These are phyloP conservation scores for Heterohyrax brucei DNA, from an alignment of 2,797 vertebrate species.

Conservation along the genomic window DNA sequence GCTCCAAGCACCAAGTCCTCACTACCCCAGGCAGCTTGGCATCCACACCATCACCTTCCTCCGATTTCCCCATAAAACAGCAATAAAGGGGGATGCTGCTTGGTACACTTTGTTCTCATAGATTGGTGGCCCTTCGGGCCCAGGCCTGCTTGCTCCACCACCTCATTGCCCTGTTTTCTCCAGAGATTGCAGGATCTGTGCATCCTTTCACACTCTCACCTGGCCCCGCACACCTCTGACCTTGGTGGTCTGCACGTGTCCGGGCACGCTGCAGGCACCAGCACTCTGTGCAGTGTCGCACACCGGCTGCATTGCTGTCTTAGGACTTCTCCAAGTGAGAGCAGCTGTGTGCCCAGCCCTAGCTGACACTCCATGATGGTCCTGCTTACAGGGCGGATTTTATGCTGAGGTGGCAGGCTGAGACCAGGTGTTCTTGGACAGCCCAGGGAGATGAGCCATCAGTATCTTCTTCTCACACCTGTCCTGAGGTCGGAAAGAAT, in stretches of 20 bases:
- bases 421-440: constrained; percentile 58
- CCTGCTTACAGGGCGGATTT: constrained; percentile 74
- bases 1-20: background rate
- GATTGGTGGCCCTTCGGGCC: background rate
- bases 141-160: background rate
- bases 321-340: background rate
- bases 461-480: constrained; percentile 66
- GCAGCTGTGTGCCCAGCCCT: constrained; percentile 40
- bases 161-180: background rate
- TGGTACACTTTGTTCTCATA: background rate
- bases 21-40: background rate
- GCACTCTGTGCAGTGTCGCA: background rate
- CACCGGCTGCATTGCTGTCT: background rate
- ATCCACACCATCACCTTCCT: background rate
- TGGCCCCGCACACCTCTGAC: background rate
- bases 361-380: background rate
- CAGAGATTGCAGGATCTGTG: background rate
- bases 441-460: constrained; percentile 42
- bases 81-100: background rate
- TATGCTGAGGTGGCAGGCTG: constrained; percentile 59
- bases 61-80: background rate
- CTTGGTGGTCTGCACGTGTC: background rate
- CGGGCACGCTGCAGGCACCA: background rate
- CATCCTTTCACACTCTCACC: background rate
- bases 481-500: constrained; percentile 66